A percentile compares a stretch with the other conserved stretches of the same genome.
These are phyloP conservation scores for Sphaerodactylus townsendi DNA, from an alignment of 2,113 vertebrate genomes.

Conservation along the genomic window DNA sequence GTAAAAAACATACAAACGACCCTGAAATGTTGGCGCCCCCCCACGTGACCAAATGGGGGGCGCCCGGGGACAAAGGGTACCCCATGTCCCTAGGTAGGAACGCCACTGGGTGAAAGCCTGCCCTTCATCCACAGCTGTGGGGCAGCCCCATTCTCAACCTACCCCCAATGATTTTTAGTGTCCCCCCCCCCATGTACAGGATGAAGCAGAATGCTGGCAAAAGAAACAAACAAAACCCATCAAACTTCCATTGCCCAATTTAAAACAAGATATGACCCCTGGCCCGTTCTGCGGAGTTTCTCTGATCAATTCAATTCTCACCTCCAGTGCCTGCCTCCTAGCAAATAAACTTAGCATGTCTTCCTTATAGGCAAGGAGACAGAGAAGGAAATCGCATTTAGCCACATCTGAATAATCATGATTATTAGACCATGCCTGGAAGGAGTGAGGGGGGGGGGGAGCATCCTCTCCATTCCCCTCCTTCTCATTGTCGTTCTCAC, in stretches of 20 bases:
- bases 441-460: neutral
- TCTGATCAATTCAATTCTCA: constrained; percentile 74
- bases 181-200: too few relatives aligned
- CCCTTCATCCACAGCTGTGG: too few relatives aligned
- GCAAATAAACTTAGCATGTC: constrained; percentile 63
- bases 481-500: constrained; percentile 57
- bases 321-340: constrained; percentile 67
- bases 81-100: too few relatives aligned
- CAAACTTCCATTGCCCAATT: constrained; percentile 65
- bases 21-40: too few relatives aligned
- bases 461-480: constrained; percentile 49
- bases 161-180: too few relatives aligned
- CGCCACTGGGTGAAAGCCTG: too few relatives aligned
- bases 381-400: constrained; percentile 58
- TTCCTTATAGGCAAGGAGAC: constrained; percentile 56
- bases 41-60: too few relatives aligned
- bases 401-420: constrained; percentile 60
- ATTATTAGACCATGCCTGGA: constrained; percentile 48
- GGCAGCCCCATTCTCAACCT: too few relatives aligned
- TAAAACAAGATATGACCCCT: constrained; percentile 63
- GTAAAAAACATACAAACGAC: too few relatives aligned
- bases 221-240: constrained; percentile 53
- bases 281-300: constrained; percentile 69
- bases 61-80: too few relatives aligned
- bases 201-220: neutral